phyloP scores from a whole-genome alignment of 2,113 vertebrate genomes.

The Solenodon paradoxus region DNA sequence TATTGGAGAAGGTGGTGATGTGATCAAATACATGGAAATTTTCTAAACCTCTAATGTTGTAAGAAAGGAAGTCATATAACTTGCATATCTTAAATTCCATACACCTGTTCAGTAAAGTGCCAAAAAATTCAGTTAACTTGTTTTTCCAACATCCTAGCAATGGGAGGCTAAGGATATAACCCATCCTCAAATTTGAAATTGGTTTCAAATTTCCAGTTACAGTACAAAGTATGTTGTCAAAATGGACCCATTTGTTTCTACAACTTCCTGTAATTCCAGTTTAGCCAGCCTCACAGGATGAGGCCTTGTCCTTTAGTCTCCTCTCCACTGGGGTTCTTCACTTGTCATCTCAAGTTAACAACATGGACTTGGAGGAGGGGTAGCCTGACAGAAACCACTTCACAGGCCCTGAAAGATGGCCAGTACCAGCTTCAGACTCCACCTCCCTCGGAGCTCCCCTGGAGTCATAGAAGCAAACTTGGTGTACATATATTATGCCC shows the following conservation, averaged over 20 bases:
- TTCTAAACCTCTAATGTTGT: too few species aligned
- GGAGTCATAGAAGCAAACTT: too few species aligned
- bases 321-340: not conserved
- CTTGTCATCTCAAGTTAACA: not conserved
- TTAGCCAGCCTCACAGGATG: not conserved
- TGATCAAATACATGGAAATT: too few species aligned
- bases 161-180: accelerated
- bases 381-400: not conserved
- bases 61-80: not conserved
- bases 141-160: not conserved
- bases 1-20: too few species aligned
- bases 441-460: not conserved
- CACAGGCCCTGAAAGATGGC: not conserved
- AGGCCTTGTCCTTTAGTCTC: not conserved
- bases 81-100: not conserved
- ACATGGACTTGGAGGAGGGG: not conserved
- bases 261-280: not conserved
- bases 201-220: not conserved
- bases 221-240: not conserved
- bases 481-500: accelerated
- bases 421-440: not conserved
- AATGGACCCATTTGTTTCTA: not conserved
- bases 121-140: not conserved
- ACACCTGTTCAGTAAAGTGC: not conserved
- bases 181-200: too few species aligned